Conservation (phyloP, 2,113 vertebrate species). For the Strix uralensis region DNA sequence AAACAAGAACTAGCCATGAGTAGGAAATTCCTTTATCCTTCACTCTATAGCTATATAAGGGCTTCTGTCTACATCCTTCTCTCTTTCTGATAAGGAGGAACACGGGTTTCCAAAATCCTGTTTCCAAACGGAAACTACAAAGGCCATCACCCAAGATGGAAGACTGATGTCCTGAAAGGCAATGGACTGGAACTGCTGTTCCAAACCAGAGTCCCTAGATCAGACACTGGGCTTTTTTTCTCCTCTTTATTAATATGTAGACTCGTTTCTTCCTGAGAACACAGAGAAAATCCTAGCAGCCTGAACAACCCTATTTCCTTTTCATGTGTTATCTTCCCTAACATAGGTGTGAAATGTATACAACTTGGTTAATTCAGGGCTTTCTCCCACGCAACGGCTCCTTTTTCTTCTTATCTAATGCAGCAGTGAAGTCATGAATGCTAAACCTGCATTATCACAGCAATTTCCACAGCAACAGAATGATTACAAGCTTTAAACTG, state of each 20-base stretch:
- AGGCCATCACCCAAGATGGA: neutral
- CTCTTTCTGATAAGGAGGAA: neutral
- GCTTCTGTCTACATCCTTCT: neutral
- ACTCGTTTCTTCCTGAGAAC: neutral
- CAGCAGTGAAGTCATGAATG: neutral
- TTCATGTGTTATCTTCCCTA: neutral
- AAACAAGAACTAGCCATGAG: neutral
- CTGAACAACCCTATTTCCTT: neutral
- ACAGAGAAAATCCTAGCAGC: neutral
- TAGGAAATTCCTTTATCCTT: neutral
- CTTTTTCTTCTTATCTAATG: conserved; percentile 16
- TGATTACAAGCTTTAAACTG: conserved; percentile 3
- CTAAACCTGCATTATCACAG: neutral
- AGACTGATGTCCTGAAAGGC: neutral
- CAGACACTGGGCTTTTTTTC: neutral
- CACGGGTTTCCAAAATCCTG: neutral
- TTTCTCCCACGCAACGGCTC: neutral
- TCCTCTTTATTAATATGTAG: neutral
- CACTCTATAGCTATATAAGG: neutral
- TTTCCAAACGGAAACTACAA: neutral
- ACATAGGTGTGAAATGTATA: neutral
- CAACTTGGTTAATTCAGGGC: conserved; percentile 8
- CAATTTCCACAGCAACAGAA: conserved; percentile 24
- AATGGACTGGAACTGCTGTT: neutral
- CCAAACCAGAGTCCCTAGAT: neutral